phyloP scores from a whole-genome alignment of 2,797 vertebrate genomes.

The Pyrocephalus nanus region DNA sequence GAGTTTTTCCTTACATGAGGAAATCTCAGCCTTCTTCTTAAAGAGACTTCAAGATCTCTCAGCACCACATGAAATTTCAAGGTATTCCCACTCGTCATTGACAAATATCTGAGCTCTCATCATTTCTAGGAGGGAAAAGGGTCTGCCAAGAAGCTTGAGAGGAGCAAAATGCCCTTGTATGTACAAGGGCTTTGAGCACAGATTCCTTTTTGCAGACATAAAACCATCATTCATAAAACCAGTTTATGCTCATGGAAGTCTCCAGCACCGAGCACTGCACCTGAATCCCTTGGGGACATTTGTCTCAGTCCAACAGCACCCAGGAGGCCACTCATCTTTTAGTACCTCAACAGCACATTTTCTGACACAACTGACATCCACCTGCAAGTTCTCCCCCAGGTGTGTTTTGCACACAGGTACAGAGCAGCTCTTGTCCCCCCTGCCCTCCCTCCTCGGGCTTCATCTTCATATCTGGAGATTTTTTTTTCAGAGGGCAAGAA shows the following conservation, averaged over 20 bases:
- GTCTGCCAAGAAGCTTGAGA: background rate
- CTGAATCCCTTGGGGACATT: background rate
- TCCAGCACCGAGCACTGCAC: background rate
- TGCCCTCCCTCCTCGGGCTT: background rate
- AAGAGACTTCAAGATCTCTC: background rate
- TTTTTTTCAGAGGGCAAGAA: background rate
- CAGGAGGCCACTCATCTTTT: background rate
- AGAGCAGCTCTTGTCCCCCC: background rate
- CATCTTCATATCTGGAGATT: background rate
- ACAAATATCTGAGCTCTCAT: background rate
- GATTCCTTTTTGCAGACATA: background rate
- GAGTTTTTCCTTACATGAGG: background rate
- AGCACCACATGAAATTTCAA: background rate
- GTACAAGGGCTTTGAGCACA: background rate
- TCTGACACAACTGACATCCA: background rate
- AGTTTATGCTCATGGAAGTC: accelerated
- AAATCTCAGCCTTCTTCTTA: background rate
- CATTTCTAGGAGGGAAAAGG: background rate
- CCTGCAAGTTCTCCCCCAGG: background rate
- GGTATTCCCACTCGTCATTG: background rate
- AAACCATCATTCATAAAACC: background rate
- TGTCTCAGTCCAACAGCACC: background rate
- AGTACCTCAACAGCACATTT: background rate
- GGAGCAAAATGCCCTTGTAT: background rate
- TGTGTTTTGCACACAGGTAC: background rate